These are phyloP conservation scores for Andrena dorsata DNA, from an alignment of 2,888 invertebrate species.

Conservation along the genomic window DNA sequence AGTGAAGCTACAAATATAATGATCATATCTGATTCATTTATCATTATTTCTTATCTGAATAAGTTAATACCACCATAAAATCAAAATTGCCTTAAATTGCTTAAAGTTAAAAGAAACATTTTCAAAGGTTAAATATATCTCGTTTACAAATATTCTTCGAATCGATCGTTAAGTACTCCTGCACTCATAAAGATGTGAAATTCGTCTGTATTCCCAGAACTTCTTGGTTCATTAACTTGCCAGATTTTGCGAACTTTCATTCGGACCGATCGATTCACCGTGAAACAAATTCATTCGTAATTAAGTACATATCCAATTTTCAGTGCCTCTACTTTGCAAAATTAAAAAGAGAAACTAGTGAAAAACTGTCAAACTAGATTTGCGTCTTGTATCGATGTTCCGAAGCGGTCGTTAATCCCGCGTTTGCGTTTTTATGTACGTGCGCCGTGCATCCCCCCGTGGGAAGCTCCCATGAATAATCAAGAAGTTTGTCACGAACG, in stretches of 20 bases:
- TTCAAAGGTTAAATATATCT: no score
- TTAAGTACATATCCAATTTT: not conserved
- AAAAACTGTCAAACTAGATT: constrained; percentile 10
- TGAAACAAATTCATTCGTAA: not conserved
- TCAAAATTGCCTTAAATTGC: no score
- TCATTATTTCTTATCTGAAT: no score
- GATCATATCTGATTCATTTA: no score
- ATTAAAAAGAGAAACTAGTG: no score
- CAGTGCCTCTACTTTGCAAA: not conserved
- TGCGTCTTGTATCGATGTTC: constrained; percentile 41
- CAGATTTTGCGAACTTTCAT: not conserved
- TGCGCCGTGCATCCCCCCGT: constrained; percentile 2
- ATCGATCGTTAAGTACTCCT: no score
- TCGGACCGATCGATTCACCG: not conserved
- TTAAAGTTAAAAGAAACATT: no score
- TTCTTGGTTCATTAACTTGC: not conserved
- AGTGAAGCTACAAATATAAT: no score
- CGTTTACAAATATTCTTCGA: no score
- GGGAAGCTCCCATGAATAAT: constrained; percentile 36
- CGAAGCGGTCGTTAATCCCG: constrained; percentile 31
- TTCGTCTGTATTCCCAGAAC: not conserved
- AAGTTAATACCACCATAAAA: no score
- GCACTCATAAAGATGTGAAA: no score
- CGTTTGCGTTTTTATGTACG: constrained; percentile 20
- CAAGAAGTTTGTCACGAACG: constrained; percentile 60